Conservation (phyloP, 2,113 vertebrate species). For the Anhinga anhinga region DNA sequence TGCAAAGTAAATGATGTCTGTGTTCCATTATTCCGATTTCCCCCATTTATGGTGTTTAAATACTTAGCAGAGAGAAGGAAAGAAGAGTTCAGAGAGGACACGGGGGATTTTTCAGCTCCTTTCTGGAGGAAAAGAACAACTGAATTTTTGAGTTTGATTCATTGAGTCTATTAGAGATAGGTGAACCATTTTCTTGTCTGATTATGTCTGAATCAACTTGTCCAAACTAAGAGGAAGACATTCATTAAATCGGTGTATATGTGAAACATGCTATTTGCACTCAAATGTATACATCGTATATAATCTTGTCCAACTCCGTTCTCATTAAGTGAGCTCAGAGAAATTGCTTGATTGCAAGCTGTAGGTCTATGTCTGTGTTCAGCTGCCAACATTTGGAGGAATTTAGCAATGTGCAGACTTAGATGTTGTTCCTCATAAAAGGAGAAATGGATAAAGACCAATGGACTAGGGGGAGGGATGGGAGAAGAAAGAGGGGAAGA, state of each 20-base stretch:
- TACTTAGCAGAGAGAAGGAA: background rate
- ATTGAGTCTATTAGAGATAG: background rate
- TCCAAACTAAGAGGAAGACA: background rate
- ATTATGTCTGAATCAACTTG: background rate
- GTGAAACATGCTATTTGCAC: background rate
- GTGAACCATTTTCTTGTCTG: background rate
- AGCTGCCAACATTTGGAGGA: background rate
- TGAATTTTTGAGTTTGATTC: background rate
- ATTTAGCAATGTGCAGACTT: background rate
- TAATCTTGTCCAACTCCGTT: background rate
- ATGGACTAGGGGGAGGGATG: background rate
- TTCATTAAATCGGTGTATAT: background rate
- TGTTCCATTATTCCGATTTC: background rate
- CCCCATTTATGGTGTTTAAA: background rate
- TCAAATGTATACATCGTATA: background rate
- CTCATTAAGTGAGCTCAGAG: background rate
- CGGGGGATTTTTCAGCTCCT: background rate
- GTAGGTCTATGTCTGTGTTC: background rate
- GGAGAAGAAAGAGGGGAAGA: background rate
- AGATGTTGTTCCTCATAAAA: background rate
- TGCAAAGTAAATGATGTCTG: background rate
- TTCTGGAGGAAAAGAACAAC: background rate
- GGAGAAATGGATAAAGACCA: background rate
- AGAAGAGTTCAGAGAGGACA: background rate
- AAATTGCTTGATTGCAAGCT: background rate